A percentile compares a stretch with the other conserved stretches of the same genome.
These are phyloP conservation scores for Cerastoderma edule DNA, from an alignment of 2,888 invertebrate genomes.

Conservation along the genomic window DNA sequence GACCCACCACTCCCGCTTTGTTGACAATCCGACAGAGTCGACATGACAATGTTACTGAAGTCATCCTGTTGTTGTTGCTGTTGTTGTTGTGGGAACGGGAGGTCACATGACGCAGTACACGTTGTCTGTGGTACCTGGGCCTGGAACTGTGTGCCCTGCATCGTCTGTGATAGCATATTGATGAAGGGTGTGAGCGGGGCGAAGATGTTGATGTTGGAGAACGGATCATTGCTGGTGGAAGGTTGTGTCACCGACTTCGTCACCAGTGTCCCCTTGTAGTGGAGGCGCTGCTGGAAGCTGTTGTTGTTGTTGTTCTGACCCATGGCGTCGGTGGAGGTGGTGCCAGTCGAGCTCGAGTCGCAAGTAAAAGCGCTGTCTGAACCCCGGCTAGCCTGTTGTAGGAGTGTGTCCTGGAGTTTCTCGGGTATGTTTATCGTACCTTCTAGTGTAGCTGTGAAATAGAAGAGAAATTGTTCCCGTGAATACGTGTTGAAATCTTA, in stretches of 20 bases:
- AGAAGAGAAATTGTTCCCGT: constrained; percentile 28
- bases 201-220: constrained; percentile 70
- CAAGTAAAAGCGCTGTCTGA: constrained; percentile 5
- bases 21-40: constrained; percentile 54
- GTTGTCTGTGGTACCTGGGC: constrained; percentile 61
- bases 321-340: constrained; percentile 25
- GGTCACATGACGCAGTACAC: constrained; percentile 37
- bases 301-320: constrained; percentile 35
- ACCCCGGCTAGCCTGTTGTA: constrained; percentile 51
- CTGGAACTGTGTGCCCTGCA: constrained; percentile 67
- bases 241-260: constrained; percentile 86
- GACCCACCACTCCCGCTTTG: constrained; percentile 53
- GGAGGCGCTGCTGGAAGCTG: constrained; percentile 81
- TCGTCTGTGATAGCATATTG: constrained; percentile 77
- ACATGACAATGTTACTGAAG: constrained; percentile 47
- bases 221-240: constrained; percentile 65
- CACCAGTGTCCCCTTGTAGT: constrained; percentile 90
- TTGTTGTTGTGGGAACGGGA: constrained; percentile 48
- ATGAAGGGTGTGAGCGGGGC: constrained; percentile 80
- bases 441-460: constrained; percentile 80
- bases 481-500: too few species aligned
- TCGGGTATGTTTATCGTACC: constrained; percentile 81
- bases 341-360: constrained; percentile 45
- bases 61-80: constrained; percentile 32
- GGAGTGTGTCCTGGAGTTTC: constrained; percentile 61